A percentile compares a stretch with the other conserved stretches of the same genome.
These are phyloP conservation scores for Drosophila paranaensis DNA, from an alignment of 2,888 invertebrate genomes.

Conservation along the genomic window DNA sequence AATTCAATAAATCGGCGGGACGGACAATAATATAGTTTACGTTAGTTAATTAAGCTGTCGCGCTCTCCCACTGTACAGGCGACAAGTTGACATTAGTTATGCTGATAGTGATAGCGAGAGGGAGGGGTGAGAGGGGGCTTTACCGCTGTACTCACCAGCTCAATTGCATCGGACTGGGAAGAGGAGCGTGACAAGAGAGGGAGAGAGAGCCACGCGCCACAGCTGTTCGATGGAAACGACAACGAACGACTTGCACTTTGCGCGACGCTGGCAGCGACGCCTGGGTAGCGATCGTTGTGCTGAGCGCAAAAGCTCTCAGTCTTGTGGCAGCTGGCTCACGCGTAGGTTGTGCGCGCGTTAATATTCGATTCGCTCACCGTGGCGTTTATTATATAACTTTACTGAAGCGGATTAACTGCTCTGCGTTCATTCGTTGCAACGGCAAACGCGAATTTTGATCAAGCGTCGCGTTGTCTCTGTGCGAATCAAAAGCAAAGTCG, in stretches of 20 bases:
- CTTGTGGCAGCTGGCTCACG: conserved; percentile 83
- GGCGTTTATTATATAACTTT: conserved; percentile 69
- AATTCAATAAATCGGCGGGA: conserved; percentile 28
- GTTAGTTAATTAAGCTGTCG: conserved; percentile 30
- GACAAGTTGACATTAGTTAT: conserved; percentile 32
- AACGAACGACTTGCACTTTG: conserved; percentile 57
- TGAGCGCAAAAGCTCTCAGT: conserved; percentile 68
- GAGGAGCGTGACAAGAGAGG: conserved; percentile 4
- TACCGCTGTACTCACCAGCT: conserved; percentile 9
- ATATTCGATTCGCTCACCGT: conserved; percentile 36
- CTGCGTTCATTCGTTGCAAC: conserved; percentile 62
- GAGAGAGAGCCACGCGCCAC: conserved; percentile 49
- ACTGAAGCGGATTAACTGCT: conserved; percentile 51
- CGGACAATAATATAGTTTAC: conserved; percentile 45
- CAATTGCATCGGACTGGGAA: conserved; percentile 16
- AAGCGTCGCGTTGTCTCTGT: conserved; percentile 48
- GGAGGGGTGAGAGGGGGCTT: not conserved
- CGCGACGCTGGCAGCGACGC: conserved; percentile 28
- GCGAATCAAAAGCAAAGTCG: conserved; percentile 52
- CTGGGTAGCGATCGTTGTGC: conserved; percentile 34
- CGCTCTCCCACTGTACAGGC: conserved; percentile 1
- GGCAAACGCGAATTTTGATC: conserved; percentile 49
- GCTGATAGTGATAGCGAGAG: not conserved
- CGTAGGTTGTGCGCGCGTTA: conserved; percentile 76
- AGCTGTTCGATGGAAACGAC: conserved; percentile 47